phyloP scores from a whole-genome alignment of 1,140 invertebrate species.

The Brevipalpus yothersi region DNA sequence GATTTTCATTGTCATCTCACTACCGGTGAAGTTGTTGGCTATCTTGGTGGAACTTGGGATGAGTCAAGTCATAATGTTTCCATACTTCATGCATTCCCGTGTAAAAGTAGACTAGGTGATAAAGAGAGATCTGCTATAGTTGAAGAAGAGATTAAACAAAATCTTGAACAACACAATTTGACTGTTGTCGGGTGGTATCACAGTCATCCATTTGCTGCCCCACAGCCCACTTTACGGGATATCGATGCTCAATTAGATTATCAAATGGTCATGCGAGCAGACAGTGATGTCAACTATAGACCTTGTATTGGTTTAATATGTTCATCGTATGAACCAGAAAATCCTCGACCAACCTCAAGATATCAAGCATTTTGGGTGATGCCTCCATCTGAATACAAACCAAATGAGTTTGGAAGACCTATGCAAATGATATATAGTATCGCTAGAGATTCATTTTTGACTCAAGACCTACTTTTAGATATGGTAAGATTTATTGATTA shows the following conservation, averaged over 20 bases:
- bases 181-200: constrained; percentile 84
- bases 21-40: constrained; percentile 73
- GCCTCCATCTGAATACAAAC: constrained; percentile 67
- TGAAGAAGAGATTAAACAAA: constrained; percentile 26
- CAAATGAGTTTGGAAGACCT: constrained; percentile 66
- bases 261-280: constrained; percentile 76
- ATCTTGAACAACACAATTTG: constrained; percentile 51
- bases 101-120: constrained; percentile 50
- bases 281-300: constrained; percentile 59
- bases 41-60: constrained; percentile 80
- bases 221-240: constrained; percentile 65
- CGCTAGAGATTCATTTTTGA: constrained; percentile 50
- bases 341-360: constrained; percentile 16
- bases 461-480: constrained; percentile 54
- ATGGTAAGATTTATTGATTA: constrained; percentile 23
- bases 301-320: constrained; percentile 79
- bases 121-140: constrained; percentile 24
- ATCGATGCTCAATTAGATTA: constrained; percentile 78
- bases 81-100: constrained; percentile 69
- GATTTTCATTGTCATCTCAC: constrained; percentile 84
- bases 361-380: constrained; percentile 78
- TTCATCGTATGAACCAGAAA: constrained; percentile 60
- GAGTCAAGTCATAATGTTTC: constrained; percentile 64
- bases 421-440: constrained; percentile 65
- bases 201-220: constrained; percentile 66